Base-by-base conservation (phyloP, 2,888 invertebrate genomes). In the Andrena praecox region DNA sequence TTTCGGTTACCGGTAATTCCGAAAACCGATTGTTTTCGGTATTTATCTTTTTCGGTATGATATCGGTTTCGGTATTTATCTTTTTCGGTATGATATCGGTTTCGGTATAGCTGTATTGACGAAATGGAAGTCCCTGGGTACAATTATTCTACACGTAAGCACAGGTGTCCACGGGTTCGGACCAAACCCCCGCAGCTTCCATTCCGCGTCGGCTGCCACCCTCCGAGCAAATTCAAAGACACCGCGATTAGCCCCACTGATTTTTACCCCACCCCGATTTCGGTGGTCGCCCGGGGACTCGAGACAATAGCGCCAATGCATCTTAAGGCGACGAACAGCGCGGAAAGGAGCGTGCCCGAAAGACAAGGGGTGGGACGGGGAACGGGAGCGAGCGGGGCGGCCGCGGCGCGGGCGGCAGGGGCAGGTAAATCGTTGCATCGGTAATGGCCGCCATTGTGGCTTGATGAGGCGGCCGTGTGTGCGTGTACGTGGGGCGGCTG, bases 361-460 rank as follows among this genome's bases (percentile, higher is more conserved):
- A 50, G 84, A 77, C 74, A 56, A 64, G 52, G 67, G 27, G 50
- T 56, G 69, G 8, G 54, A 42, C 20, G 52, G 66, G 10, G 72
- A 35, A 29, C n/a, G 35, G 29, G 33, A 27, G 42, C 27, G 10
- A 59, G 20, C 31, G 16, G 33, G 52, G 70, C 24, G 33, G 60
- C 5, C 50, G 62, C 52, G 52, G 72, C 24, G 71, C 56, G 68
- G 76, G 42, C 75, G 10, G 59, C 77, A 80, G 86, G 80, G 86
- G 42, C 42, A 42, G 70, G 84, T 77, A 86, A 90, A 92, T 92
- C 91, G 90, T 91, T 90, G 92, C 90, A 90, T 91, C 91, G 90
- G 90, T 92, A 92, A 92, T 92, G 91, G 91, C 91, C 85, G 91
- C 90, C 90, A 92, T 91, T 91, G 91, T 91, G 87, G 87, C 81